Evolutionary conservation across 2,797 vertebrate species (phyloP).

Genomic region (Lagodon rhomboides): DNA sequence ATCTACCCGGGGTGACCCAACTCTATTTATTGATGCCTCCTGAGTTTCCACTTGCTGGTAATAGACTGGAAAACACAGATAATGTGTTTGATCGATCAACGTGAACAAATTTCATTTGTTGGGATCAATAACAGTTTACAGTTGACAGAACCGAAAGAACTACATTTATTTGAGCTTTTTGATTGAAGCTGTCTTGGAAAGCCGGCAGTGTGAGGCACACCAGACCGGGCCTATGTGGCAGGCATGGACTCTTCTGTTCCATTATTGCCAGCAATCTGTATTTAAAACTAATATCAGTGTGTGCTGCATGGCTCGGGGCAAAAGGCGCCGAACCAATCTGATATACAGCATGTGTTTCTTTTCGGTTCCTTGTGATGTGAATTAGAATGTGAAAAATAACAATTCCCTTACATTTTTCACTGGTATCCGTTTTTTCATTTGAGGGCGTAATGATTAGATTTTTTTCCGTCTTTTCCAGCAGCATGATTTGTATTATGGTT

Average conservation of each 20-base stretch:
- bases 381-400: slow-evolving; percentile 90
- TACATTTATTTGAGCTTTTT: slow-evolving; percentile 93
- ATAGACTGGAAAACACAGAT: slow-evolving; percentile 97
- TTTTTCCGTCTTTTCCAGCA: slow-evolving; percentile 70
- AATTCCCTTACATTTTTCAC: slow-evolving; percentile 84
- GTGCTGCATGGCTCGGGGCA: slow-evolving; percentile 88
- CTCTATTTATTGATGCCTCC: slow-evolving; percentile 90
- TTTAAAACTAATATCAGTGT: slow-evolving; percentile 92
- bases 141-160: slow-evolving; percentile 95
- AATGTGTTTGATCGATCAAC: slow-evolving; percentile 99
- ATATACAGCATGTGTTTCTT: slow-evolving; percentile 85
- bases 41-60: slow-evolving; percentile 95
- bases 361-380: slow-evolving; percentile 85
- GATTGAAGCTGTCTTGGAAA: slow-evolving; percentile 93
- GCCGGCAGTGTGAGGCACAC: slow-evolving; percentile 81
- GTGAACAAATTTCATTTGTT: slow-evolving; percentile 99
- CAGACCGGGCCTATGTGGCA: slow-evolving; percentile 83
- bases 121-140: slow-evolving; percentile 99
- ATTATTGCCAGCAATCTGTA: slow-evolving; percentile 93
- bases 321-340: slow-evolving; percentile 87
- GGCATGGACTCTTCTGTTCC: slow-evolving; percentile 83
- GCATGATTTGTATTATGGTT: slow-evolving; percentile 86
- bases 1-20: slow-evolving; percentile 87
- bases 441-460: slow-evolving; percentile 87
- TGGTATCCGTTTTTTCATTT: slow-evolving; percentile 85